Base-by-base conservation (phyloP, 1,140 invertebrate species). In the Dreissena polymorpha region DNA sequence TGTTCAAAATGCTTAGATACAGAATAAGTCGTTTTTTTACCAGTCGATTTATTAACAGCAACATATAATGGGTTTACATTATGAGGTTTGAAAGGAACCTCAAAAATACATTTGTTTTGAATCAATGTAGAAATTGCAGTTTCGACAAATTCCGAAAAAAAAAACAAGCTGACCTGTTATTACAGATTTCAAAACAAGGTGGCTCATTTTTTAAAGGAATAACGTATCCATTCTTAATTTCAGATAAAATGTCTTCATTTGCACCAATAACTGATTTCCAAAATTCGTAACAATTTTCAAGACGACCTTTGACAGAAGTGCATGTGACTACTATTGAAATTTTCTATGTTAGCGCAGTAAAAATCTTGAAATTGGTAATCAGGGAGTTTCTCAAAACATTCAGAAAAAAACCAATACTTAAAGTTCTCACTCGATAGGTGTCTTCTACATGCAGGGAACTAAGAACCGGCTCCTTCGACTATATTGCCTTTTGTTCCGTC, bases 11-110 rank as follows among this genome's bases (percentile, higher is more conserved):
- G 27, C 73, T 76, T 51, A 67, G 55, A 77, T 77, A 60, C 21
- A 77, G 51, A 67, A 68, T 77, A 21, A 77, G 49, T 50, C 74
- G 74, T n/a, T 51, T 77, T 25, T 68, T 77, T 77, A 3, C 64
- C 74, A 64, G 23, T 6, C 8, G 73, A 76, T 49, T 76, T 76
- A 67, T 67, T 67, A 16, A 16, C 50, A 2, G 73, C 57, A 2
- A 76, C 73, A 14, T 55, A 76, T 16, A 76, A 73, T 3, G 73
- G 73, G 50, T 76, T 76, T 6, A 76, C 29, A 49, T 76, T 76
- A 65, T 76, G 49, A 2, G 73, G 73, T 57, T 76, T 73, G 55
- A 51, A 14, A 73, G 14, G 21, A 29, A 64, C 60, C 55, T 78
- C 75, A 53, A 23, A 68, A n/a, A n/a, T n/a, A n/a, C n/a, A n/a